These are phyloP conservation scores for Sipha flava DNA, from an alignment of 1,140 invertebrate species.

Conservation along the genomic window DNA sequence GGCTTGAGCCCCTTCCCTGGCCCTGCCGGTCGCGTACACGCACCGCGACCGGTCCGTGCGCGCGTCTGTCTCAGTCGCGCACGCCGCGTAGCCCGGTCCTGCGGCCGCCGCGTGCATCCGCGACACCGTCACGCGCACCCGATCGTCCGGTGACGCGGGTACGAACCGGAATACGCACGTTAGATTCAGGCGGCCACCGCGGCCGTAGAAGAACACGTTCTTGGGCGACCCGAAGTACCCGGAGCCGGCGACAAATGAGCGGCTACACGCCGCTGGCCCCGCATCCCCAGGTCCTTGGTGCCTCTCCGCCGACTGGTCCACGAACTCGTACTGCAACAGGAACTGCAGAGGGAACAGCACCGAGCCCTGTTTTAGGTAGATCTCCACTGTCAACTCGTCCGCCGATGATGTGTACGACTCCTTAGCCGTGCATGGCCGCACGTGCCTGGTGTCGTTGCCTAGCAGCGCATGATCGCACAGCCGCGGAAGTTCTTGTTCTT, in stretches of 20 bases:
- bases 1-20: constrained; percentile 46
- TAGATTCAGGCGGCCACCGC: constrained; percentile 65
- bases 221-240: constrained; percentile 59
- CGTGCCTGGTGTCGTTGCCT: constrained; percentile 61
- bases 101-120: background rate
- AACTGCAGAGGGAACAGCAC: constrained; percentile 69
- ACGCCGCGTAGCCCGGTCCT: constrained; percentile 50
- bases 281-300: constrained; percentile 42
- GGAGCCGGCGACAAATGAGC: constrained; percentile 48
- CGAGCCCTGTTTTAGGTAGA: constrained; percentile 63
- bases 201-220: constrained; percentile 71
- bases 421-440: constrained; percentile 60
- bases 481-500: constrained; percentile 53
- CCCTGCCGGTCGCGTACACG: constrained; percentile 39
- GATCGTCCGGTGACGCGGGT: constrained; percentile 54
- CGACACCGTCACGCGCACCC: background rate
- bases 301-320: constrained; percentile 49
- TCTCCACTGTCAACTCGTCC: constrained; percentile 60
- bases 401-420: constrained; percentile 70
- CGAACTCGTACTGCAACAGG: constrained; percentile 69
- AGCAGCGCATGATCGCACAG: constrained; percentile 66
- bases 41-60: constrained; percentile 59
- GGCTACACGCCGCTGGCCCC: constrained; percentile 50
- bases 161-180: constrained; percentile 67
- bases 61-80: constrained; percentile 55